Conservation (phyloP, 2,888 invertebrate species). For the Epistrophe eligans region DNA sequence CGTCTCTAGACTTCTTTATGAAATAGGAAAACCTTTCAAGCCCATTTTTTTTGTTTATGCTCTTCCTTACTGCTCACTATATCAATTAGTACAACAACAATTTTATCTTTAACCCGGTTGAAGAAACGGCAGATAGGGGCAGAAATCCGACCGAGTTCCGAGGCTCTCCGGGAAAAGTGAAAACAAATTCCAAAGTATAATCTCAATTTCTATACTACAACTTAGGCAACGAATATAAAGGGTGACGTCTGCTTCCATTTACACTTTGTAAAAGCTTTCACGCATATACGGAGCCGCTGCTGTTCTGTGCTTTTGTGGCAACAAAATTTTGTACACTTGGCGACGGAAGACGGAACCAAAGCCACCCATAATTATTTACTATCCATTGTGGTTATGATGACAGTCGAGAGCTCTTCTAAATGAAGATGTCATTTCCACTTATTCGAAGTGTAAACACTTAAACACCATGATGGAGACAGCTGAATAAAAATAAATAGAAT, state of each 20-base stretch:
- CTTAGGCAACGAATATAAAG: constrained; percentile 25
- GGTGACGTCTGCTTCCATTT: neutral
- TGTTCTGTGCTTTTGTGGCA: neutral
- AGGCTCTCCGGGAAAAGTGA: constrained; percentile 56
- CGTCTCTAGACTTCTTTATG: constrained; percentile 17
- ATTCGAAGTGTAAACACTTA: constrained; percentile 10
- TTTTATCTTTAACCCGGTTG: constrained; percentile 35
- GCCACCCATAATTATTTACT: constrained; percentile 42
- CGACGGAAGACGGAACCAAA: constrained; percentile 7
- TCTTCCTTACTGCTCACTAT: constrained; percentile 47
- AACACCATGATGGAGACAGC: constrained; percentile 7
- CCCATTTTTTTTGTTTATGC: constrained; percentile 34
- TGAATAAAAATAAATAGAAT: constrained; percentile 5
- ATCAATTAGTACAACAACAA: constrained; percentile 61
- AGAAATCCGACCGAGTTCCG: constrained; percentile 31
- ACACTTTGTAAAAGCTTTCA: constrained; percentile 34
- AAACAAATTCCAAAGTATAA: constrained; percentile 58
- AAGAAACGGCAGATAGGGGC: neutral
- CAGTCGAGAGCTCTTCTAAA: constrained; percentile 37
- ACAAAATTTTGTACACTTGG: neutral
- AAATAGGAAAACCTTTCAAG: constrained; percentile 30
- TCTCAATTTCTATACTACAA: constrained; percentile 1
- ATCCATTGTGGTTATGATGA: constrained; percentile 58
- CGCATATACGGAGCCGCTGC: neutral
- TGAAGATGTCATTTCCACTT: constrained; percentile 32